phyloP scores from a whole-genome alignment of 2,888 invertebrate genomes.

The Lampropteryx suffumata region DNA sequence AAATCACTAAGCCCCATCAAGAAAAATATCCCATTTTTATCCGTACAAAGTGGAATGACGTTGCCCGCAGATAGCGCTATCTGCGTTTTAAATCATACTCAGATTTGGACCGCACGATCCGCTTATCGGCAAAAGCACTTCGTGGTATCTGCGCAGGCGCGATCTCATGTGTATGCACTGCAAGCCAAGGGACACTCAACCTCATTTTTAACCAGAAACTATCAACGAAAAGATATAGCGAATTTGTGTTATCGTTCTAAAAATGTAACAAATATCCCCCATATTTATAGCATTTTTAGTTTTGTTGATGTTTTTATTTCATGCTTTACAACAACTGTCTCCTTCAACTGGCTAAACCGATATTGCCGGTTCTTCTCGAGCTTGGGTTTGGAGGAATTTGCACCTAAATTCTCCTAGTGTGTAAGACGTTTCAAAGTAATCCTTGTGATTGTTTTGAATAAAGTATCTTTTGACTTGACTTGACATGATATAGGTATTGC shows the following conservation, averaged over 20 bases:
- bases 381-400: no score
- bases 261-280: no score
- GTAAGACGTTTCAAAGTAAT: no score
- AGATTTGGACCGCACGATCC: conserved; percentile 37
- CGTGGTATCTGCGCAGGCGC: conserved; percentile 33
- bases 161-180: conserved; percentile 34
- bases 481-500: no score
- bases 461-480: no score
- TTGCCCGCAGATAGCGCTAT: conserved; percentile 25
- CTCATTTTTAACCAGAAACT: background rate
- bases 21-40: conserved; percentile 23
- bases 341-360: no score
- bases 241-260: background rate
- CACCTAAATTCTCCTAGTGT: no score
- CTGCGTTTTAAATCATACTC: conserved; percentile 39
- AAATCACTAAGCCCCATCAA: conserved; percentile 14
- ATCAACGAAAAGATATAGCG: background rate
- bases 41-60: conserved; percentile 33
- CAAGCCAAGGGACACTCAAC: conserved; percentile 26
- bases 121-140: conserved; percentile 40
- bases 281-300: no score
- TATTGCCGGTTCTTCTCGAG: no score
- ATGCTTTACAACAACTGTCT: no score
- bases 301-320: no score
- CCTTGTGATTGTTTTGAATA: no score